Evolutionary conservation across 2,888 invertebrate genomes (phyloP), one percentile per base, ranked within the genome.

Genomic region (Mystacides longicornis): DNA sequence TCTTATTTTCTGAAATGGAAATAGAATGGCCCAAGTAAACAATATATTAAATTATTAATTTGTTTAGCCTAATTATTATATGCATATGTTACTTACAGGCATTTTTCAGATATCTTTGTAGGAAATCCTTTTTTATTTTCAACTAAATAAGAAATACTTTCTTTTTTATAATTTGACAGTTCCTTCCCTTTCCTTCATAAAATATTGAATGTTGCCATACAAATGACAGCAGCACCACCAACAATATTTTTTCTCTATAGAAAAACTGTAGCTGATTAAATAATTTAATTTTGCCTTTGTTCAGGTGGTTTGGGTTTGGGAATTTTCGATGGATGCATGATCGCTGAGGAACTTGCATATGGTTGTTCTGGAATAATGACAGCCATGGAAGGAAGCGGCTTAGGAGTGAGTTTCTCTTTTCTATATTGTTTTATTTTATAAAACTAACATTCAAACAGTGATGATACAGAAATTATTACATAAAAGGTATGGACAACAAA

Each of bases 331-430:
- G 81, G 82, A 22, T 88, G 93, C 69, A 68, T 96, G 62, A 81
- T 95, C 52, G 86, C 87, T 27, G 97, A 98, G 73, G 93, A 94
- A 70, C 69, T 97, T 52, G 89, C 90, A 45, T 97, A 87, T 73
- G 97, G 92, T 21, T 98, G 97, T 69, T 87, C 94, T 53, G 97
- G 93, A 60, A 86, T 93, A 62, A 83, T 84, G 80, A 93, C 95
- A 4, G 95, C 95, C 18, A 77, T 95, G 67, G 93, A 91, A 77
- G 91, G 85, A 47, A 93, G 91, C 72, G 85, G 86, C 51, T 80
- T 95, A 57, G 93, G 89, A 62, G 85, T 85, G 80, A 81, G 81
- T 78, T 65, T 43, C 23, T 49, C 20, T 20, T 45, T 3, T 7
- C 4, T 20, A 45, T 45, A 5, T 11, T 43, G 18, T n/a, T 43